These are phyloP conservation scores for Tupiocoris notatus DNA, from an alignment of 2,888 invertebrate species.

Conservation along the genomic window DNA sequence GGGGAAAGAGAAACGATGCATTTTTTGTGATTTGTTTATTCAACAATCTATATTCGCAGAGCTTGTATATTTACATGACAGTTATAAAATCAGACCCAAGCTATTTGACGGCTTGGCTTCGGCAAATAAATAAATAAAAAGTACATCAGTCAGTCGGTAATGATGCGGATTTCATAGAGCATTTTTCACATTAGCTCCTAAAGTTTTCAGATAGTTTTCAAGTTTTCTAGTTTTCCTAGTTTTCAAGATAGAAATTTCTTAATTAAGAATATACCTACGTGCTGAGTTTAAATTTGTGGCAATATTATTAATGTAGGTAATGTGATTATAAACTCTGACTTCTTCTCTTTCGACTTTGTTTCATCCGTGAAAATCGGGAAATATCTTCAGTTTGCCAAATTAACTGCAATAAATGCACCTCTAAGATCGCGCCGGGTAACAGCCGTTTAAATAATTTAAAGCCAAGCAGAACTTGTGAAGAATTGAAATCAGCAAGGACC, in stretches of 20 bases:
- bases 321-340: too few relatives aligned
- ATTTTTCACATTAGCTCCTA: too few relatives aligned
- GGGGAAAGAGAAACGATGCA: background rate
- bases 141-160: background rate
- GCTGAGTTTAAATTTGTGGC: too few relatives aligned
- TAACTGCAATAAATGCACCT: background rate
- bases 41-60: background rate
- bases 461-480: conserved; percentile 24
- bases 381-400: background rate
- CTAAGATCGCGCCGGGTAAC: background rate
- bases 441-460: background rate
- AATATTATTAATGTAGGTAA: too few relatives aligned
- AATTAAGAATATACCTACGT: too few relatives aligned
- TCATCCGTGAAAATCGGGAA: too few relatives aligned
- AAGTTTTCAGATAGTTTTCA: too few relatives aligned
- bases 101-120: background rate
- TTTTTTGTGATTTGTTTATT: background rate
- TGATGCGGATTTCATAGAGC: background rate
- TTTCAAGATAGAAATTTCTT: too few relatives aligned
- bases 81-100: background rate
- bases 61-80: background rate
- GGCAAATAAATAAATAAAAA: background rate
- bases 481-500: conserved; percentile 49
- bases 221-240: too few relatives aligned
- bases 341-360: too few relatives aligned